Evolutionary conservation across 53 echinoderm and acorn worm species (phyloP).

Genomic region (Paracentrotus lividus): DNA sequence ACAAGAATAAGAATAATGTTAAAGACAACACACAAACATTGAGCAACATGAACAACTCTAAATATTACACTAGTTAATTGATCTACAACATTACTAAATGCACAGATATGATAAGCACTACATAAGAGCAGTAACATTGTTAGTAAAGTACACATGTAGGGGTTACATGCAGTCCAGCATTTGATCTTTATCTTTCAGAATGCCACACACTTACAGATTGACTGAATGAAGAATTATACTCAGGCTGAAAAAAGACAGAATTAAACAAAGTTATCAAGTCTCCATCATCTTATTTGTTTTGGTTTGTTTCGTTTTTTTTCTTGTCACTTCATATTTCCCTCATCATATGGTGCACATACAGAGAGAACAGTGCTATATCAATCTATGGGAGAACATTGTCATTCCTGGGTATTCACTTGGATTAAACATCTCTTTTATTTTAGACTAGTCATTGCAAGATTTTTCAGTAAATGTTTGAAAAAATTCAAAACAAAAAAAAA

Average conservation of each 20-base stretch:
- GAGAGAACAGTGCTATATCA: neutral
- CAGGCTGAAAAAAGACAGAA: conserved; percentile 84
- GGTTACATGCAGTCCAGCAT: neutral
- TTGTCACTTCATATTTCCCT: neutral
- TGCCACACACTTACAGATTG: conserved; percentile 83
- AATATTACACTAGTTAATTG: too few species aligned
- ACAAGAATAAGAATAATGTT: neutral
- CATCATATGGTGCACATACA: neutral
- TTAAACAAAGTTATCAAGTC: neutral
- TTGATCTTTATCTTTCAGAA: neutral
- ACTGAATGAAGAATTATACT: conserved; percentile 84
- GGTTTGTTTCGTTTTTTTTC: neutral
- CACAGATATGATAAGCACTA: neutral
- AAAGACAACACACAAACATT: neutral
- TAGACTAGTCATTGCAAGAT: neutral
- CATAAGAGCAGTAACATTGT: too few species aligned
- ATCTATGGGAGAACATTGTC: neutral
- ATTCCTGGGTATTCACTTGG: neutral
- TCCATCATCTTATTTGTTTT: neutral
- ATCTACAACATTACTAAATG: neutral
- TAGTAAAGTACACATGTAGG: neutral
- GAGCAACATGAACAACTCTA: too few species aligned
- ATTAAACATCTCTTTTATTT: neutral
- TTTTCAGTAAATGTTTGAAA: neutral
- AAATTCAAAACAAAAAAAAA: neutral